A percentile compares a stretch with the other conserved stretches of the same genome.
These are phyloP conservation scores for Sinocyclocheilus grahami DNA, from an alignment of 2,113 vertebrate species.

Conservation along the genomic window DNA sequence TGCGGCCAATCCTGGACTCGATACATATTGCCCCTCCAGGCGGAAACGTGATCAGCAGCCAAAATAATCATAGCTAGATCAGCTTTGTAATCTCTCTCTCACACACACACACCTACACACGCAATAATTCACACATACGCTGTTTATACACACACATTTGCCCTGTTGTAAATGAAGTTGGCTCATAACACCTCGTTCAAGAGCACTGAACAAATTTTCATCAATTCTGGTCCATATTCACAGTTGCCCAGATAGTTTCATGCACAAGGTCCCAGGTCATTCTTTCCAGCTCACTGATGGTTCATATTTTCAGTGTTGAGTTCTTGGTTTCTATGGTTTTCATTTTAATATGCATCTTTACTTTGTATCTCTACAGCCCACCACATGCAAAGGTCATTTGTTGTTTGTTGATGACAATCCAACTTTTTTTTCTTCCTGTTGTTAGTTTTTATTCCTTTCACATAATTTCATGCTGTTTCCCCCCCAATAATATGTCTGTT, in stretches of 20 bases:
- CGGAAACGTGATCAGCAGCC: conserved; percentile 88
- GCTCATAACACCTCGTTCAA: background rate
- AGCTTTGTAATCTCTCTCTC: conserved; percentile 50
- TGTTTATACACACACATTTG: conserved; percentile 1
- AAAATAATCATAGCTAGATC: conserved; percentile 86
- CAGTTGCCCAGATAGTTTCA: conserved; percentile 1
- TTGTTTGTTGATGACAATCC: conserved; percentile 20
- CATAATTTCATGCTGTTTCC: background rate
- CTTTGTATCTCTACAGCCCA: conserved; percentile 20
- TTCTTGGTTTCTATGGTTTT: conserved; percentile 17
- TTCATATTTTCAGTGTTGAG: background rate
- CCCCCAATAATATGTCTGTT: background rate
- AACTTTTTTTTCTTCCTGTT: background rate
- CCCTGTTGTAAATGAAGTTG: conserved; percentile 20
- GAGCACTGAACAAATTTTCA: background rate
- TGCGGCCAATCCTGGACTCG: conserved; percentile 90
- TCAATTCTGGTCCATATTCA: background rate
- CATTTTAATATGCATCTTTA: background rate
- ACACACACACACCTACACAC: conserved; percentile 26
- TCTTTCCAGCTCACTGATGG: background rate
- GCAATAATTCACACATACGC: conserved; percentile 35
- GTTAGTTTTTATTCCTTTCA: background rate
- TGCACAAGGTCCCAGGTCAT: background rate
- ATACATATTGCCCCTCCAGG: conserved; percentile 92
- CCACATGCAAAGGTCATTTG: conserved; percentile 30